Conservation (phyloP, 1,140 invertebrate species). For the Mesaphorura yosii region DNA sequence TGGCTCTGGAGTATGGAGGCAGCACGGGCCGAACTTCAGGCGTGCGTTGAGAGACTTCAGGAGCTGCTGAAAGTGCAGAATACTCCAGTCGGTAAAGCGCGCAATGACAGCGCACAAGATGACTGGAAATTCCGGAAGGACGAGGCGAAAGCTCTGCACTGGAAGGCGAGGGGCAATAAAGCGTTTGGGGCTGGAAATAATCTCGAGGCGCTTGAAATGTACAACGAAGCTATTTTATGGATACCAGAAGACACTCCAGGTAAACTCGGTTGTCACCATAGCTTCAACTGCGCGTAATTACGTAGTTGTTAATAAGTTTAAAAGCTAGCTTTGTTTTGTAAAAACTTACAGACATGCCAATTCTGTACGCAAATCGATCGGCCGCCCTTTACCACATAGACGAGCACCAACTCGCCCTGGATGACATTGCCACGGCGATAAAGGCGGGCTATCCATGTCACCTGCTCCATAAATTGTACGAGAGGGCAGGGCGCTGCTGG, state of each 20-base stretch:
- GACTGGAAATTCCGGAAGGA: no score
- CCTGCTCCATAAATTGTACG: constrained; percentile 30
- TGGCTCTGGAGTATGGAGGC: no score
- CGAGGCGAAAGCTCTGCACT: constrained; percentile 41
- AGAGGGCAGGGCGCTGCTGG: constrained; percentile 20
- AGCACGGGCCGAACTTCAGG: no score
- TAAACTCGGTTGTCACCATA: neutral
- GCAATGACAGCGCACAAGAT: no score
- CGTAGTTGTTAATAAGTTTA: neutral
- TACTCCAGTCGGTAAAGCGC: no score
- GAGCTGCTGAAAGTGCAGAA: no score
- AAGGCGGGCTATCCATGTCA: constrained; percentile 59
- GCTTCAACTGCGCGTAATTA: neutral
- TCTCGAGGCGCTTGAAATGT: constrained; percentile 56
- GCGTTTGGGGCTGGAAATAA: constrained; percentile 65
- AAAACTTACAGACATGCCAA: constrained; percentile 52
- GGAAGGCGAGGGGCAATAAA: constrained; percentile 67
- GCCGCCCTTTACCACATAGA: constrained; percentile 71
- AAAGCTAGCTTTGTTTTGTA: neutral
- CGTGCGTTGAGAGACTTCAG: no score
- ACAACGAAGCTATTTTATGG: constrained; percentile 44
- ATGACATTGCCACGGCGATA: constrained; percentile 57
- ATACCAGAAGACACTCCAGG: constrained; percentile 22
- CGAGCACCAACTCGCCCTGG: constrained; percentile 50
- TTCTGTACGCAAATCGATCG: constrained; percentile 75